These are phyloP conservation scores for Xenopus laevis DNA, from an alignment of 2,113 vertebrate species.

Conservation along the genomic window DNA sequence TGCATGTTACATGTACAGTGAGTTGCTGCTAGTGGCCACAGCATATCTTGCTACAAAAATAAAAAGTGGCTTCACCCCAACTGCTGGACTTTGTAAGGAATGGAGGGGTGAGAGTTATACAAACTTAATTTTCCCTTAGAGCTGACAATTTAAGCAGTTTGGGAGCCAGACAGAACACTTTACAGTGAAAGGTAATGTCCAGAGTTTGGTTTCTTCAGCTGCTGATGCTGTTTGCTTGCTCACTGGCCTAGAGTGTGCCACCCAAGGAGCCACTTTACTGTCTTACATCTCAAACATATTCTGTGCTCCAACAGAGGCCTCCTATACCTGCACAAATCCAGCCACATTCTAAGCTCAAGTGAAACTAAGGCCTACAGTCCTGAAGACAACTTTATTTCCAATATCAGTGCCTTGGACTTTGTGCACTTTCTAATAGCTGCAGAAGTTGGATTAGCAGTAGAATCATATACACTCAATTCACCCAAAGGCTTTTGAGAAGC, in stretches of 20 bases:
- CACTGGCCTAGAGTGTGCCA: constrained; percentile 57
- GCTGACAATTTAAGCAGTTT: too few species aligned
- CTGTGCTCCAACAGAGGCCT: constrained; percentile 89
- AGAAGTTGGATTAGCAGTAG: constrained; percentile 86
- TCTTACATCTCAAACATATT: constrained; percentile 81
- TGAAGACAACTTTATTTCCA: constrained; percentile 88
- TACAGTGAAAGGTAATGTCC: constrained; percentile 15
- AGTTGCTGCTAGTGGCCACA: too few species aligned
- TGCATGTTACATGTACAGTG: too few species aligned
- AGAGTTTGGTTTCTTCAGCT: constrained; percentile 8
- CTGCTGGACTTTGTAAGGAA: too few species aligned
- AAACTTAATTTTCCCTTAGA: too few species aligned
- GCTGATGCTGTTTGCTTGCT: constrained; percentile 58
- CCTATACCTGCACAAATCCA: constrained; percentile 72
- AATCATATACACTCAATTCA: constrained; percentile 84
- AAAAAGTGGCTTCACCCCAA: too few species aligned
- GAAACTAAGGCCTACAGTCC: constrained; percentile 76
- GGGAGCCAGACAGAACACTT: neutral
- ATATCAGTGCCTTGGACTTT: constrained; percentile 83
- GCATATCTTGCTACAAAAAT: too few species aligned
- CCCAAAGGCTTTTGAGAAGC: constrained; percentile 81
- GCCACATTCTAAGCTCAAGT: constrained; percentile 61
- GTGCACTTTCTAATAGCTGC: constrained; percentile 71
- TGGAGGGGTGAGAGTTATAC: too few species aligned
- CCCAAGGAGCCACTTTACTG: constrained; percentile 83